A percentile compares a stretch with the other conserved stretches of the same genome.
phyloP scores from a whole-genome alignment of 2,888 invertebrate genomes.

The Phortica okadai region DNA sequence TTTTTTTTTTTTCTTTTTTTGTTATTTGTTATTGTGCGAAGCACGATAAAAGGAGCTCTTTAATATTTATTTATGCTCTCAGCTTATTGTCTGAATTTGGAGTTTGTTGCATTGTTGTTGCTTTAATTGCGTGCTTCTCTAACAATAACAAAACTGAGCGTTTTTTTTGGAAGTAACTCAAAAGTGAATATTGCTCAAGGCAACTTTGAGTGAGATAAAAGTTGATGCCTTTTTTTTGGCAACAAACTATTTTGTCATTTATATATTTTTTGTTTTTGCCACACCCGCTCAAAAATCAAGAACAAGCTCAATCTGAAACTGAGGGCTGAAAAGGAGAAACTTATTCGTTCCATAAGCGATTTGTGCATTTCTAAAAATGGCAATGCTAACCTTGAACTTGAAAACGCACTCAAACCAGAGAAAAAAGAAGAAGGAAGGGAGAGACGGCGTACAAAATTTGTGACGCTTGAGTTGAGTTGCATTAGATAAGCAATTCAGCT shows the following conservation, averaged over 20 bases:
- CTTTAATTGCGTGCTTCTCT: background rate
- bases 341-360: background rate
- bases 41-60: constrained; percentile 6
- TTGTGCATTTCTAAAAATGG: constrained; percentile 1
- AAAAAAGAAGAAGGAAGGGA: background rate
- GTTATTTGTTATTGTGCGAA: background rate
- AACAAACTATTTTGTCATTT: too few species aligned
- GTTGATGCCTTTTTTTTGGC: background rate
- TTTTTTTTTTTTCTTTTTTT: too few species aligned
- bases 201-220: background rate
- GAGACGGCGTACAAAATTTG: background rate
- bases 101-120: background rate
- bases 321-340: too few species aligned
- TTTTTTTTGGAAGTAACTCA: background rate
- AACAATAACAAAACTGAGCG: background rate
- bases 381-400: constrained; percentile 36
- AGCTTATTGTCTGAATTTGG: background rate
- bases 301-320: too few species aligned
- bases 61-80: background rate
- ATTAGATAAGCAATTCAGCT: constrained; percentile 15
- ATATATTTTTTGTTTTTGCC: too few species aligned
- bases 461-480: constrained; percentile 21
- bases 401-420: constrained; percentile 4
- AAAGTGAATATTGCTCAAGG: background rate
- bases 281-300: too few species aligned